Conservation (phyloP, 2,888 invertebrate species). For the Phorcus lineatus region DNA sequence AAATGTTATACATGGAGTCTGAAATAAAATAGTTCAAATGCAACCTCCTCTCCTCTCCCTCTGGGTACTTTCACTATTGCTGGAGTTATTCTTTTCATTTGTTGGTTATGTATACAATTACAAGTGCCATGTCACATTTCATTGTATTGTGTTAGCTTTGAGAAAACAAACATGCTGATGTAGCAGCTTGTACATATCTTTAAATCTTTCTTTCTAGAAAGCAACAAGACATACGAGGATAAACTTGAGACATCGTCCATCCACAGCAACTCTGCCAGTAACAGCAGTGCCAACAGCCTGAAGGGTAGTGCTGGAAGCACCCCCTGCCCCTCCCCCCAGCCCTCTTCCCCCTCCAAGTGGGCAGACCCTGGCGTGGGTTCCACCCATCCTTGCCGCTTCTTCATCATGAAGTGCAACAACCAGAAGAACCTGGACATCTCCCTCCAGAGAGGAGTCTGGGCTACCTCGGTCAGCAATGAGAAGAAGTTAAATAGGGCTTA, state of each 20-base stretch:
- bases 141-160: too few species aligned
- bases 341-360: slow-evolving; percentile 38
- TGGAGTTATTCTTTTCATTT: too few species aligned
- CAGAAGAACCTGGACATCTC: slow-evolving; percentile 79
- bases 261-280: slow-evolving; percentile 34
- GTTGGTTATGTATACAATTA: too few species aligned
- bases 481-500: slow-evolving; percentile 80
- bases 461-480: slow-evolving; percentile 81
- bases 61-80: too few species aligned
- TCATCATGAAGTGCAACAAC: slow-evolving; percentile 81
- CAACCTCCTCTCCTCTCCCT: too few species aligned
- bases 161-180: too few species aligned
- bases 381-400: slow-evolving; percentile 75
- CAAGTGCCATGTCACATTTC: too few species aligned
- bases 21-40: too few species aligned
- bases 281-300: slow-evolving; percentile 42
- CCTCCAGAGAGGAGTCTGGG: slow-evolving; percentile 79
- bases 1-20: too few species aligned
- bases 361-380: slow-evolving; percentile 35
- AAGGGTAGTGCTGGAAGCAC: slow-evolving; percentile 59
- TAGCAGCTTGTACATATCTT: too few species aligned
- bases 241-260: slow-evolving; percentile 4
- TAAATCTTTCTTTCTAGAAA: neutral
- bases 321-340: slow-evolving; percentile 56
- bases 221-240: slow-evolving; percentile 1